Conservation (phyloP, 2,888 invertebrate species). For the Orthosia incerta region DNA sequence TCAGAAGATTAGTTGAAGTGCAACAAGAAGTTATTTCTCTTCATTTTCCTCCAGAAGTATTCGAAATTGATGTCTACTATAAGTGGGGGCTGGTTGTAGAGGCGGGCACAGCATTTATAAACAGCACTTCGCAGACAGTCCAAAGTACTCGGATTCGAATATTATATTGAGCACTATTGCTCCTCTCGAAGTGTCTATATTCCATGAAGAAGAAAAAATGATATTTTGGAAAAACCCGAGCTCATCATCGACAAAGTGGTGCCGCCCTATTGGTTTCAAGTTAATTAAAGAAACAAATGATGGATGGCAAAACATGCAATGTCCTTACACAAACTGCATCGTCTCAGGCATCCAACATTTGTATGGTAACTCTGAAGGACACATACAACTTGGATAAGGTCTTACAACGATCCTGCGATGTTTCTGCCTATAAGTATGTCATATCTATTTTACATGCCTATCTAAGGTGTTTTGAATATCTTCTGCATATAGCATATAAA, state of each 20-base stretch:
- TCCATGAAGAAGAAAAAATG: background rate
- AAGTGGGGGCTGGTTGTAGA: slow-evolving; percentile 35
- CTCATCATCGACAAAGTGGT: slow-evolving; percentile 10
- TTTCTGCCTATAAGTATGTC: slow-evolving; percentile 29
- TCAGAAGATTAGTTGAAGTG: slow-evolving; percentile 3
- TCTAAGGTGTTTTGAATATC: slow-evolving; percentile 67
- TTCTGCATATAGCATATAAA: slow-evolving; percentile 70
- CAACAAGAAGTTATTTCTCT: slow-evolving; percentile 15
- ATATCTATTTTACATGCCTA: slow-evolving; percentile 50
- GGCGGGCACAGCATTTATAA: slow-evolving; percentile 35
- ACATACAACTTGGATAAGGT: slow-evolving; percentile 42
- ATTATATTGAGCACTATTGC: slow-evolving; percentile 25
- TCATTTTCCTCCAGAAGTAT: slow-evolving; percentile 8
- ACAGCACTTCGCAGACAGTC: slow-evolving; percentile 19
- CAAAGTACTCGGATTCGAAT: slow-evolving; percentile 16
- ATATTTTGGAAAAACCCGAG: slow-evolving; percentile 25
- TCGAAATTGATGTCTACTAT: slow-evolving; percentile 14
- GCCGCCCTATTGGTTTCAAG: slow-evolving; percentile 17
- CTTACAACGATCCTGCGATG: slow-evolving; percentile 29
- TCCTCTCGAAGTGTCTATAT: slow-evolving; percentile 7
- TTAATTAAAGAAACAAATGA: slow-evolving; percentile 34
- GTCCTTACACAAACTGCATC: slow-evolving; percentile 43
- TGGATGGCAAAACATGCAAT: slow-evolving; percentile 50
- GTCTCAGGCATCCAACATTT: slow-evolving; percentile 49
- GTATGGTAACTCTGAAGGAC: slow-evolving; percentile 49